Base-by-base conservation (phyloP, 2,888 invertebrate species). In the Plagodis dolabraria region DNA sequence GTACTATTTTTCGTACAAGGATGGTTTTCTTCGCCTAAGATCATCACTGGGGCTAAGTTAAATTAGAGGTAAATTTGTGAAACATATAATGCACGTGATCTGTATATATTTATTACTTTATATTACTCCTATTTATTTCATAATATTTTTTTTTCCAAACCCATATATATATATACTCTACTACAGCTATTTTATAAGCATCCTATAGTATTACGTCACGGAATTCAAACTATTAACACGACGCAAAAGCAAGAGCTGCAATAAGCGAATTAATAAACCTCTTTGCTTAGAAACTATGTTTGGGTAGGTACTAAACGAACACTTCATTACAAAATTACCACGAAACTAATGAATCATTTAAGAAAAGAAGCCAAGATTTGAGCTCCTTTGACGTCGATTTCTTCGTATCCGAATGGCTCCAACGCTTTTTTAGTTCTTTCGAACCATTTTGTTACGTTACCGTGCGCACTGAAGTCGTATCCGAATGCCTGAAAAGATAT, bases 341-440 rank as follows among this genome's bases (percentile, higher is more conserved):
- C n/a, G n/a, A n/a, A n/a, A n/a, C n/a, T n/a, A 22, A 22, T 22
- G 2, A 22, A 2, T 22, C 22, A 22, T 71, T 93, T 94, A 60
- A 94, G 79, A 71, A 93, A 85, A 33, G 90, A 89, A 5, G 93
- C 94, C 50, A 96, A 71, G 2, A 93, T 86, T 38, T 93, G 81
- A 12, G 94, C 95, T 8, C 95, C 95, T 9, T 84, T 86, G 67
- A 89, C 92, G 69, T 95, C 95, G 36, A 95, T 92, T 67, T 95
- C 96, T 51, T 95, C 93, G 75, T 96, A 96, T 0, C 95, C 96
- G 67, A 93, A 95, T 2, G 94, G 94, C 47, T 94, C 93, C 76
- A 96, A 82, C 22, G 92, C 93, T 12, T 93, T 93, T 83, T 95
- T 96, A 67, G 94, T 94, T 63, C 94, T 92, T 52, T 94, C 93